Percentiles rank a stretch among this genome's conserved stretches.
Evolutionary conservation across 2,113 vertebrate species (phyloP).

Genomic region (Erythrolamprus reginae): DNA sequence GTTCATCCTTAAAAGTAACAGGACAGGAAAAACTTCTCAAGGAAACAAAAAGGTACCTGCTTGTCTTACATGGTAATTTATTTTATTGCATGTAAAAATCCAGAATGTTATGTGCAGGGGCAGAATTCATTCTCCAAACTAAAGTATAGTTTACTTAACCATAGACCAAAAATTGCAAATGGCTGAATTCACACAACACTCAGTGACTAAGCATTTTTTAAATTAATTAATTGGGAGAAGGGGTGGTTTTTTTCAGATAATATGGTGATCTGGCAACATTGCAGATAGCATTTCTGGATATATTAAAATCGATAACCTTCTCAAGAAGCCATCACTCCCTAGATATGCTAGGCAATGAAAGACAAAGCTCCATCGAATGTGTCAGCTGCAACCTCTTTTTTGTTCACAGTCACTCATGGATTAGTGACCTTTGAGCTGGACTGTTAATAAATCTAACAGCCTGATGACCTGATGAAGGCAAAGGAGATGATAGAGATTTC

Average conservation of each 20-base stretch:
- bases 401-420: not conserved
- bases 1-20: not conserved
- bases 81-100: not conserved
- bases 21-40: not conserved
- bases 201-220: not conserved
- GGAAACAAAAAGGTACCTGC: not conserved
- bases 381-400: not conserved
- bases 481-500: not conserved
- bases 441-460: not conserved
- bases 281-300: not conserved
- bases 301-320: not conserved
- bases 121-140: not conserved
- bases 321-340: not conserved
- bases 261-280: not conserved
- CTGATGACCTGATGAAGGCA: not conserved
- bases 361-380: not conserved
- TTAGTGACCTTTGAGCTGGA: not conserved
- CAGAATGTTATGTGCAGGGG: not conserved
- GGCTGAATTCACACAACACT: not conserved
- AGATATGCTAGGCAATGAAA: not conserved
- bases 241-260: not conserved
- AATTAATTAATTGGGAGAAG: not conserved
- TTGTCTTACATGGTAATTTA: not conserved
- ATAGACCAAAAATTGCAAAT: not conserved
- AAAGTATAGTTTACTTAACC: not conserved